Conservation (phyloP, 2,797 vertebrate species). For the Capromys pilorides region DNA sequence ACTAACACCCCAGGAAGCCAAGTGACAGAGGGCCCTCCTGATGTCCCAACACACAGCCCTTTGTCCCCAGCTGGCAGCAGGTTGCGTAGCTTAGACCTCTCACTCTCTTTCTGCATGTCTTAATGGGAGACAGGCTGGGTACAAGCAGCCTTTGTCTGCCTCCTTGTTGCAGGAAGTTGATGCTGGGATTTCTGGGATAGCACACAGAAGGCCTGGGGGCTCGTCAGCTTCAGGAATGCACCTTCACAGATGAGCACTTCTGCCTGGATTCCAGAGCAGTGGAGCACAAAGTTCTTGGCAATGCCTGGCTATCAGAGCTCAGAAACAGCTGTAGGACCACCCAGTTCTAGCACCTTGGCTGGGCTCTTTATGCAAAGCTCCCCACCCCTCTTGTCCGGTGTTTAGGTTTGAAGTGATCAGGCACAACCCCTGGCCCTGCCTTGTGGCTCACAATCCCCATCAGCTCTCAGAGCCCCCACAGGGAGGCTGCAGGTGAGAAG, state of each 20-base stretch:
- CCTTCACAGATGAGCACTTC: background rate
- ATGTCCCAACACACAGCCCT: background rate
- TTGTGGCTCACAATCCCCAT: background rate
- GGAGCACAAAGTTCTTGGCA: background rate
- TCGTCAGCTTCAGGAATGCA: background rate
- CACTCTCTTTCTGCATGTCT: background rate
- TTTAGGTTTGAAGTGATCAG: background rate
- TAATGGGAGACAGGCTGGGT: background rate
- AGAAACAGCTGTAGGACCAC: slow-evolving; percentile 25
- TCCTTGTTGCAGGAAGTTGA: background rate
- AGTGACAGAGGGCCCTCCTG: background rate
- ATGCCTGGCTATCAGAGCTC: background rate
- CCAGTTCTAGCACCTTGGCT: background rate
- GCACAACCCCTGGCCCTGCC: background rate
- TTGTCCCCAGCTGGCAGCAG: background rate
- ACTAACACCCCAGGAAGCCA: background rate
- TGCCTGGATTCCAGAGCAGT: background rate
- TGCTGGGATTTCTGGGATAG: background rate
- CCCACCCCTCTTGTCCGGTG: background rate
- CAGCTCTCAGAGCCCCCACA: background rate
- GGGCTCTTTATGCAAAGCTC: background rate
- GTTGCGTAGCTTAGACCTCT: background rate
- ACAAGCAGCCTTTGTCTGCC: slow-evolving; percentile 11
- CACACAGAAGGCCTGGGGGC: background rate
- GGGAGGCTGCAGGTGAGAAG: background rate